Evolutionary conservation across 2,797 vertebrate species (phyloP).

Genomic region (Zonotrichia albicollis): DNA sequence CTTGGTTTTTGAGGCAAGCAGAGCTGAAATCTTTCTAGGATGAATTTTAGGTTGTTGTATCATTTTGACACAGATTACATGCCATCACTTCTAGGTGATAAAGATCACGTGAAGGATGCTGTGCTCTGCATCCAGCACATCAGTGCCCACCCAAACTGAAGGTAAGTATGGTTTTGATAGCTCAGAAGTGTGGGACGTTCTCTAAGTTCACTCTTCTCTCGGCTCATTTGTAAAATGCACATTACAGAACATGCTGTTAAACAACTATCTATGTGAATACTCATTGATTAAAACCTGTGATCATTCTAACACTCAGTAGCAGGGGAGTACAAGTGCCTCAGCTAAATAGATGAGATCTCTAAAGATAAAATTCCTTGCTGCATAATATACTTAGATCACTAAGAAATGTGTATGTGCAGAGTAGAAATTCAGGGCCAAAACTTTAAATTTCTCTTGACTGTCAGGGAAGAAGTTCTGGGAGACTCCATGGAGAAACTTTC

Average conservation of each 20-base stretch:
- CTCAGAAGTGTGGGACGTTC: not conserved
- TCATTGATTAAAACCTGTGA: not conserved
- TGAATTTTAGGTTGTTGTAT: not conserved
- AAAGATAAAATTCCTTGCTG: not conserved
- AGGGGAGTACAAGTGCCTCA: not conserved
- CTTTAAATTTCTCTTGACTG: not conserved
- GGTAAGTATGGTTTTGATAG: not conserved
- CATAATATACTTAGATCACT: not conserved
- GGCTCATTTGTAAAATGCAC: not conserved
- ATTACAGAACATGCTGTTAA: not conserved
- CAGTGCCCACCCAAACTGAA: not conserved
- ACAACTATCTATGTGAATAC: not conserved
- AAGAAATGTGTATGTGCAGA: fast-evolving
- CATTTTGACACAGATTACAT: not conserved
- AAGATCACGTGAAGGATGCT: not conserved
- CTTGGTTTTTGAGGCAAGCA: not conserved
- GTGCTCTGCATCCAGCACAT: not conserved
- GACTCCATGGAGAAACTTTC: not conserved
- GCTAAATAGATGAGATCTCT: not conserved
- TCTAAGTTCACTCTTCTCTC: not conserved
- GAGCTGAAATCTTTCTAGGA: not conserved
- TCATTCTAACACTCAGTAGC: not conserved
- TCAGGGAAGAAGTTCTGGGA: not conserved
- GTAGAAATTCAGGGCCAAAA: not conserved
- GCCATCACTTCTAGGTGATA: not conserved